A percentile compares a stretch with the other conserved stretches of the same genome.
These are phyloP conservation scores for Ernsta delagoae DNA, from an alignment of 2,888 invertebrate genomes.

Conservation along the genomic window DNA sequence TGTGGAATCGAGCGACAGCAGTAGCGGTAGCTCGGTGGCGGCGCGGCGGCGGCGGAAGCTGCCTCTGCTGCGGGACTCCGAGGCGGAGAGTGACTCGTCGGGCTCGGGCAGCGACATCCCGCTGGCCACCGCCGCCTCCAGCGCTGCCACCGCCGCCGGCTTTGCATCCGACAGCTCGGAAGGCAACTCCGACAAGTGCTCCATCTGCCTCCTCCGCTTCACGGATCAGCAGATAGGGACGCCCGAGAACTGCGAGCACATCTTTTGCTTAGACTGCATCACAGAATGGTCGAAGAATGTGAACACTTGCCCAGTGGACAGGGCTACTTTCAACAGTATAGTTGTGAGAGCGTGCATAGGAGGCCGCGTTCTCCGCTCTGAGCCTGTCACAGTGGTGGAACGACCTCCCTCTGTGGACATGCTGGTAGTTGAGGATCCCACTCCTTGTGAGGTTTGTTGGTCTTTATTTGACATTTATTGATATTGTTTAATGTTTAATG, in stretches of 20 bases:
- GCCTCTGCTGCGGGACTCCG: constrained; percentile 67
- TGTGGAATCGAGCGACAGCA: constrained; percentile 71
- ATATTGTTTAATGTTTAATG: too few species aligned
- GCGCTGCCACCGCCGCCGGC: constrained; percentile 58
- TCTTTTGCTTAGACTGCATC: constrained; percentile 95
- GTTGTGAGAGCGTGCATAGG: constrained; percentile 88
- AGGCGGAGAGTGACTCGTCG: constrained; percentile 56
- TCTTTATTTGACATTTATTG: too few species aligned
- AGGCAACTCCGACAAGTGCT: constrained; percentile 93
- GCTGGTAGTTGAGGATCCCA: constrained; percentile 86
- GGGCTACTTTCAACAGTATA: constrained; percentile 91
- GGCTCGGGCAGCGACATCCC: constrained; percentile 61
- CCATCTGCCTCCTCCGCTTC: constrained; percentile 94
- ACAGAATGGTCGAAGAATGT: constrained; percentile 98
- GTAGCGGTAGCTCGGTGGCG: constrained; percentile 69
- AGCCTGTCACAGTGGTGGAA: constrained; percentile 85
- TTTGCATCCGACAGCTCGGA: constrained; percentile 87
- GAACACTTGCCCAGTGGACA: constrained; percentile 97
- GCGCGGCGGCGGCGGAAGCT: constrained; percentile 63
- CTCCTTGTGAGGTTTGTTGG: constrained; percentile 88
- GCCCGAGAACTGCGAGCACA: constrained; percentile 95
- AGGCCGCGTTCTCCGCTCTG: constrained; percentile 87
- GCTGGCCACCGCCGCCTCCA: constrained; percentile 40
- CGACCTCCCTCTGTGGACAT: constrained; percentile 80
- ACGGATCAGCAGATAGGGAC: constrained; percentile 91